Evolutionary conservation across 2,888 invertebrate species (phyloP), one percentile per base, ranked within the genome.

Genomic region (Drosophila longiperda): DNA sequence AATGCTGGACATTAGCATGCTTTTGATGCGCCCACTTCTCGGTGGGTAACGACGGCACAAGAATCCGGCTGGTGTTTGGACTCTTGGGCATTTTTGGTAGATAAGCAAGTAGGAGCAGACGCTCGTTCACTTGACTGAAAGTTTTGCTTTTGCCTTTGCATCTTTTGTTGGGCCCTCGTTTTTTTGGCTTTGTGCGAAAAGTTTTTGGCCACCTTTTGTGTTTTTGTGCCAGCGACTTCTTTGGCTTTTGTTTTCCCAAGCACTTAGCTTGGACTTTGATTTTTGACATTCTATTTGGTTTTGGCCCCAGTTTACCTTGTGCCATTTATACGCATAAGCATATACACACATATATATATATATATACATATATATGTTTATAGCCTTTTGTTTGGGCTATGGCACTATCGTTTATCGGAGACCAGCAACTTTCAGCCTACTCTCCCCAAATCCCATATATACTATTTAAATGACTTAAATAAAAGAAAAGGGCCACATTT

Each of bases 211-310:
- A 59, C 76, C 88, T 78, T 88, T 83, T 85, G 81, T 75, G 38
- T 54, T 53, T 53, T 53, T 85, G 87, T 68, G 72, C 69, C 68
- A 72, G 80, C 81, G 83, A 73, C 70, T 87, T 75, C 78, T 80
- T 83, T 89, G 78, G 72, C 90, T 84, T 84, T 82, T 89, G 88
- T 86, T 86, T 90, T 81, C 82, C 59, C 78, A 72, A 73, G 75
- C 80, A 80, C 80, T 80, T 77, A 65, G 72, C 75, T 74, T 75
- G 72, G 86, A 85, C 90, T 87, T 90, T 88, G 89, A 90, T 88
- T 90, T 87, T 87, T 90, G 90, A 86, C 90, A 90, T 87, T 85
- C 88, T 86, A 76, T 86, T 86, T 84, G 75, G 82, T 69, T 87
- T 73, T 55, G 49, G 48, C 69, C 48, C 63, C 78, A n/a, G 79